Evolutionary conservation across 30 jellyfish, hydroid and myxozoan species (phyloP).

Genomic region (Catostylus mosaicus): DNA sequence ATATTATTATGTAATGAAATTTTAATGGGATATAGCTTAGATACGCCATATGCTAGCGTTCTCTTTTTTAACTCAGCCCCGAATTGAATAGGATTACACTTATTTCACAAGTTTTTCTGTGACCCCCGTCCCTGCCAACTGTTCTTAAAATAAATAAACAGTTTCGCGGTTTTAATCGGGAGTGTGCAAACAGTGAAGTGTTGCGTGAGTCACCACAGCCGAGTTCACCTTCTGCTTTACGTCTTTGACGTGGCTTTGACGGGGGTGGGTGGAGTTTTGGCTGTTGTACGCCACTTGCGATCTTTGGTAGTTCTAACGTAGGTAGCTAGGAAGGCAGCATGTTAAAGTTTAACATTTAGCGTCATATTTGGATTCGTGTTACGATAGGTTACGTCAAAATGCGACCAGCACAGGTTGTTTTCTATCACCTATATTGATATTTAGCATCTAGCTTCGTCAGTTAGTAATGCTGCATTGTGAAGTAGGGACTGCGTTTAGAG

Average conservation of each 20-base stretch:
- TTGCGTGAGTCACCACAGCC: background rate
- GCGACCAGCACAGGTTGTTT: background rate
- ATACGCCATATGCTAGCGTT: background rate
- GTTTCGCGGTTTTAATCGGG: background rate
- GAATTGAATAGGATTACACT: background rate
- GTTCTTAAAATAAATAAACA: background rate
- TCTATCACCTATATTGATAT: background rate
- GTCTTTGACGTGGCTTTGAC: background rate
- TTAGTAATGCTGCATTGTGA: background rate
- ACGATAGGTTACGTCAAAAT: background rate
- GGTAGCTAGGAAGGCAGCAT: too few relatives aligned
- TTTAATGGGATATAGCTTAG: background rate
- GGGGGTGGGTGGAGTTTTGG: slow-evolving; percentile 4
- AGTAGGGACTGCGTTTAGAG: background rate
- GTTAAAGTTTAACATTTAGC: too few relatives aligned
- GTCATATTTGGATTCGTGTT: too few relatives aligned
- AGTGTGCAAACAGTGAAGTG: background rate
- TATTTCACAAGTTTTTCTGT: background rate
- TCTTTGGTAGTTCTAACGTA: too few relatives aligned
- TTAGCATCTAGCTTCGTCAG: too few relatives aligned
- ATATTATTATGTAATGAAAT: background rate
- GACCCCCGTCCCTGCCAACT: background rate
- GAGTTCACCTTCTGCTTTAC: slow-evolving; percentile 1
- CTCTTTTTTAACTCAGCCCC: background rate
- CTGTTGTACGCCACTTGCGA: too few relatives aligned